Base-by-base conservation (phyloP, 1,140 invertebrate genomes). In the Lucilia cuprina region DNA sequence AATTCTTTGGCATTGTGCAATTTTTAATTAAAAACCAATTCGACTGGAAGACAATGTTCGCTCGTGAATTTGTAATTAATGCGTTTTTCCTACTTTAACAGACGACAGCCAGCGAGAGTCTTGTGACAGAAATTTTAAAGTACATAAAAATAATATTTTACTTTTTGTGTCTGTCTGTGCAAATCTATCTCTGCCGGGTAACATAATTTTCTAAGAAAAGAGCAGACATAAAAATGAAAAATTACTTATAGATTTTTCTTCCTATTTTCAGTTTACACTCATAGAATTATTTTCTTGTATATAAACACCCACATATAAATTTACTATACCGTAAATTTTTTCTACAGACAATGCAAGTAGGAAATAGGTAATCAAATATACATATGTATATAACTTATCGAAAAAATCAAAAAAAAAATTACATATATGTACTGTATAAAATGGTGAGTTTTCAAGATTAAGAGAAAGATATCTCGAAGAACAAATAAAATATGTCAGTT, bases 1-100 rank as follows among this genome's bases (percentile, higher is more conserved):
- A 47, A n/a, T 78, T 47, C 34, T 49, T 78, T 78, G 14, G 21
- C 35, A 8, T 78, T 78, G 34, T 47, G 41, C n/a, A 78, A 78
- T 78, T 78, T 78, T 78, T 78, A 78, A 78, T 78, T 78, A 78
- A 78, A 78, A 78, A 78, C n/a, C 75, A 78, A 78, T 78, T 78
- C 75, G n/a, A 78, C 13, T 47, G 75, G 41, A 78, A 78, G 75
- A 78, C n/a, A 47, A 41, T 70, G 34, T 78, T 78, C 41, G 34
- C 14, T 78, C 75, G n/a, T 41, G 75, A 41, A 78, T 78, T 78
- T 78, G 34, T 78, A 78, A 78, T 78, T 78, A 77, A 77, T 77
- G 41, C 75, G 14, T 78, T 78, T 47, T 47, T 47, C 17, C 35
- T 35, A 49, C 75, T 30, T n/a, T 21, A 25, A 14, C 55, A 60